phyloP scores from a whole-genome alignment of 2,797 vertebrate species.

The Cichlasoma orientale region DNA sequence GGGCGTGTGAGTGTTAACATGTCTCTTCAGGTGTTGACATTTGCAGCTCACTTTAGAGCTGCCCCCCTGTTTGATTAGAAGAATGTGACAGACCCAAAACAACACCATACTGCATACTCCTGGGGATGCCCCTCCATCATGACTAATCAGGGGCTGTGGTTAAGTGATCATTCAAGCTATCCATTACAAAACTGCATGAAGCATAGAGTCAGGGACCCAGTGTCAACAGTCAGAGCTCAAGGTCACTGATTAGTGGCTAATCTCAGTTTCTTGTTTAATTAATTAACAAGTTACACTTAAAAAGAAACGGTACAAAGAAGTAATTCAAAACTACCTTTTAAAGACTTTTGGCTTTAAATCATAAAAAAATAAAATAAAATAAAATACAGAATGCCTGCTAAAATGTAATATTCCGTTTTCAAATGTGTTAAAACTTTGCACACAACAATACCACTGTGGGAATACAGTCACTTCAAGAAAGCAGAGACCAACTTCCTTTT shows the following conservation, averaged over 20 bases:
- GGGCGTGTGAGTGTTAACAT: neutral
- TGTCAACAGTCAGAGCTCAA: constrained; percentile 39
- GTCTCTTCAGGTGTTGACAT: constrained; percentile 54
- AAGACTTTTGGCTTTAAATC: neutral
- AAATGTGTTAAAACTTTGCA: neutral
- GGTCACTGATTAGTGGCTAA: constrained; percentile 31
- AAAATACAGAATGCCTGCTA: neutral
- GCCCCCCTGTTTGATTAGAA: constrained; percentile 84
- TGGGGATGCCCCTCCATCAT: constrained; percentile 71
- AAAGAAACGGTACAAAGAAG: neutral
- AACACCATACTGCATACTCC: constrained; percentile 77
- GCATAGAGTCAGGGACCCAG: constrained; percentile 51
- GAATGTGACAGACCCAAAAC: constrained; percentile 85
- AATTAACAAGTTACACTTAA: neutral
- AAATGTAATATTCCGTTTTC: neutral
- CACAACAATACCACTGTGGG: constrained; percentile 6
- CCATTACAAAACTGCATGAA: constrained; percentile 8
- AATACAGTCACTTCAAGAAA: constrained; percentile 17
- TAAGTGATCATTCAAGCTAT: constrained; percentile 49
- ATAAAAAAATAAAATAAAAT: neutral
- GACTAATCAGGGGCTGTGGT: constrained; percentile 14
- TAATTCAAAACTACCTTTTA: neutral
- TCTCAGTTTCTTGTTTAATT: constrained; percentile 18
- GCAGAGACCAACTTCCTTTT: constrained; percentile 27
- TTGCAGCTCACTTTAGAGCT: constrained; percentile 76